Base-by-base conservation (phyloP, 2,797 vertebrate species). In the Stomatorhinus walkeri region DNA sequence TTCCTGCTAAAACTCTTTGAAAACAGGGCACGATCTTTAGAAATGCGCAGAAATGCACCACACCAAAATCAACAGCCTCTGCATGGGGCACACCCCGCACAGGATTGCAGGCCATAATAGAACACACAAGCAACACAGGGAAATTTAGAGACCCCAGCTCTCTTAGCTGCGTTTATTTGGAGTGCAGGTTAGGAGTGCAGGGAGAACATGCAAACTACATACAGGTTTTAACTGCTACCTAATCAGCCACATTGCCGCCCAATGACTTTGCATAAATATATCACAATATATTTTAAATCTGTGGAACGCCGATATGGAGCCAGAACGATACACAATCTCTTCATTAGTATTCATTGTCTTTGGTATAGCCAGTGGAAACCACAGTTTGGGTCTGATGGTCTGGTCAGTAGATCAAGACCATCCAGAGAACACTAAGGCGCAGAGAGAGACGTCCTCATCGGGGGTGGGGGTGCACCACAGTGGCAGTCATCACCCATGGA, bases 271-370 rank as follows among this genome's bases (percentile, higher is more conserved):
- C 36, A 43, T 79, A 43, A 76, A 40, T 76, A 40, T 43, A 43
- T 79, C 72, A 79, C 72, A 6, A 43, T 19, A 79, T 79, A 16
- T 79, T 79, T 43, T 79, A 79, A 40, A 40, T 19, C 72, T 16
- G 14, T 8, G 72, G 16, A 36, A 79, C 16, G 7, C 51, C 12
- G 12, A 88, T 54, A 48, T 9, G 22, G 48, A 24, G 22, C 46
- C 32, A 83, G 88, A 10, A 28, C 14, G 19, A 14, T 46, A 36
- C 24, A 9, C 24, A 4, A 10, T 59, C 40, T 88, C 9, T 84
- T 87, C 85, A 87, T 51, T 87, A 87, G 32, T 87, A 2, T 59
- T 84, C 83, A 85, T 81, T 16, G 54, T 28, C 43, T 46, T 48
- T 36, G 87, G 32, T 61, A 46, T 79, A 36, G 28, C 22, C 12